Evolutionary conservation across 2,113 vertebrate species (phyloP).

Genomic region (Charadrius vociferus): DNA sequence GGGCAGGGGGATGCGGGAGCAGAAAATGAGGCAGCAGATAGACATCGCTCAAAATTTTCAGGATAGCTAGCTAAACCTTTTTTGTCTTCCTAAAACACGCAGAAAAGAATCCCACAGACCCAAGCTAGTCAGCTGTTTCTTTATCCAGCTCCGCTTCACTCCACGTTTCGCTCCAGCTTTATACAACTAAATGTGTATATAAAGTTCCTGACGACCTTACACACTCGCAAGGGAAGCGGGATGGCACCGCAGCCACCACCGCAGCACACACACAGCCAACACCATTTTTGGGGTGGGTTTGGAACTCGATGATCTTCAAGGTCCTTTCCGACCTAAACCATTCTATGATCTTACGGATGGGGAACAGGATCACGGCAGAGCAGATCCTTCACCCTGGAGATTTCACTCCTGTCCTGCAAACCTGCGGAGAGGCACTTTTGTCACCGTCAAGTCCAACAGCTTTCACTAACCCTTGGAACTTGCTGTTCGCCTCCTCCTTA

Average conservation of each 20-base stretch:
- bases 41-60: background rate
- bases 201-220: background rate
- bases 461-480: background rate
- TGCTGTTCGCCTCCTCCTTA: background rate
- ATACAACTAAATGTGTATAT: too few species aligned
- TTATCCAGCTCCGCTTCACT: background rate
- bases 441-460: background rate
- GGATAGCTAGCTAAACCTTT: background rate
- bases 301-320: too few species aligned
- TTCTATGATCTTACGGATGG: accelerated
- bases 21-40: background rate
- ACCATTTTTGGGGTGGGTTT: background rate
- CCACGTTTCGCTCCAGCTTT: background rate
- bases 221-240: background rate
- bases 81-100: background rate
- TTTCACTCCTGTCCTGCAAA: background rate
- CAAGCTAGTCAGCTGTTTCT: background rate
- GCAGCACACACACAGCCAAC: background rate
- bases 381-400: background rate
- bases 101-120: background rate
- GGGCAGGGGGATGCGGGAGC: background rate
- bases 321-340: too few species aligned
- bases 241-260: background rate
- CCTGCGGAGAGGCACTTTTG: background rate
- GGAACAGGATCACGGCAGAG: background rate